phyloP scores from a whole-genome alignment of 1,140 invertebrate species.

The Heliconius hewitsoni region DNA sequence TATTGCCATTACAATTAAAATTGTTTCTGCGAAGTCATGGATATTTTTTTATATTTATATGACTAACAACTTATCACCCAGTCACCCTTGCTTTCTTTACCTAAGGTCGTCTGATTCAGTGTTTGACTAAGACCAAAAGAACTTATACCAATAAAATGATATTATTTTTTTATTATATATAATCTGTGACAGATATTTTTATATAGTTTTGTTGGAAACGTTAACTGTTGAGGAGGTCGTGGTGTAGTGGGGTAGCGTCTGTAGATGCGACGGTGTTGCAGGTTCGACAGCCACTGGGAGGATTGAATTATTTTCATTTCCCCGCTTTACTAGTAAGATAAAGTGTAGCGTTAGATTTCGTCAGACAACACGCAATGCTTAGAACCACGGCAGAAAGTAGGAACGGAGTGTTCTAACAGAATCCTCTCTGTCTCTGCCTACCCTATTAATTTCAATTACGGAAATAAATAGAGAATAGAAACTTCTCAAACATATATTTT shows the following conservation, averaged over 20 bases:
- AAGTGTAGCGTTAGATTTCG: background rate
- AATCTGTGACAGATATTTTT: background rate
- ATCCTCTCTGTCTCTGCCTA: background rate
- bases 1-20: background rate
- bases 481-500: too few species aligned
- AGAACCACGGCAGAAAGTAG: background rate
- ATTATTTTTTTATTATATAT: background rate
- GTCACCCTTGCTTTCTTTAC: constrained; percentile 19
- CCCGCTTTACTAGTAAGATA: background rate
- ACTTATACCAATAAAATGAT: background rate
- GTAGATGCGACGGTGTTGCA: background rate
- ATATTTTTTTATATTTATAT: background rate
- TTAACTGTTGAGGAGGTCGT: background rate
- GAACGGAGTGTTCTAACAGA: background rate
- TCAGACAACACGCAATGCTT: background rate
- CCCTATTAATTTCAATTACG: background rate
- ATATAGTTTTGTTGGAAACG: background rate
- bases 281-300: background rate
- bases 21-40: background rate
- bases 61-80: constrained; percentile 10
- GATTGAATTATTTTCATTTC: background rate
- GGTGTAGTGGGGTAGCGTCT: background rate
- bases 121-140: constrained; percentile 10
- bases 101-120: constrained; percentile 13
- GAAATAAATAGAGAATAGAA: too few species aligned